Conservation (phyloP, 23 tunicate genomes). For the Clavelina lepadiformis region DNA sequence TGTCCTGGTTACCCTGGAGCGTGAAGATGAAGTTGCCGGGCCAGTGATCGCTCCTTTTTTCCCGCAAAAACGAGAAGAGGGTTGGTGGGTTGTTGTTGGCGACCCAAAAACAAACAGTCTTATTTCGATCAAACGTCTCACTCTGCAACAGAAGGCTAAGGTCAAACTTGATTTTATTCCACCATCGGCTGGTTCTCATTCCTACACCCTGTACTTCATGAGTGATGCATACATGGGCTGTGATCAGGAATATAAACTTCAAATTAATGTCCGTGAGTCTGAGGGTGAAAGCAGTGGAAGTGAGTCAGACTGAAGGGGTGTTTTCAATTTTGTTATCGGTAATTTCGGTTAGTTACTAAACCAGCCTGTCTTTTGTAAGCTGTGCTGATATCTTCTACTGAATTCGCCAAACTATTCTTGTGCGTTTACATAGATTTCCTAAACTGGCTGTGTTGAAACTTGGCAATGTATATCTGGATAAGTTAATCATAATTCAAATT, state of each 20-base stretch:
- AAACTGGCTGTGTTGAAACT: too few relatives aligned
- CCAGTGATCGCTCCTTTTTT: slow-evolving; percentile 96
- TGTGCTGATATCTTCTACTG: too few relatives aligned
- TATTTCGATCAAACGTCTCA: slow-evolving; percentile 88
- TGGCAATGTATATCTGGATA: too few relatives aligned
- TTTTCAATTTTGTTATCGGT: not conserved
- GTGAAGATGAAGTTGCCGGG: slow-evolving; percentile 96
- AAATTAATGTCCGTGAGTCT: slow-evolving; percentile 69
- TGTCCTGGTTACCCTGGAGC: slow-evolving; percentile 71
- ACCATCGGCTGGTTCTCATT: slow-evolving; percentile 77
- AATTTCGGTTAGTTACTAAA: too few relatives aligned
- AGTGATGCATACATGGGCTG: slow-evolving; percentile 99
- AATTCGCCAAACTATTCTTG: too few relatives aligned
- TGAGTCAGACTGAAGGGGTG: slow-evolving; percentile 50
- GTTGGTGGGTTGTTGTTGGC: slow-evolving; percentile 99
- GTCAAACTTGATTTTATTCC: slow-evolving; percentile 89
- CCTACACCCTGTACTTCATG: slow-evolving; percentile 90
- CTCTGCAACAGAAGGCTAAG: slow-evolving; percentile 85
- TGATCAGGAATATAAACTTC: slow-evolving; percentile 91
- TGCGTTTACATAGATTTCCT: too few relatives aligned
- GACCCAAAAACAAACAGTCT: slow-evolving; percentile 89
- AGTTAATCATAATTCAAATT: too few relatives aligned
- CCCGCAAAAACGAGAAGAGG: slow-evolving; percentile 96
- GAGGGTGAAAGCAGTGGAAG: slow-evolving; percentile 87
- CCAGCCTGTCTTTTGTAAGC: too few relatives aligned